phyloP scores from a whole-genome alignment of 1,140 invertebrate species.

The Drosophila kepulauana region DNA sequence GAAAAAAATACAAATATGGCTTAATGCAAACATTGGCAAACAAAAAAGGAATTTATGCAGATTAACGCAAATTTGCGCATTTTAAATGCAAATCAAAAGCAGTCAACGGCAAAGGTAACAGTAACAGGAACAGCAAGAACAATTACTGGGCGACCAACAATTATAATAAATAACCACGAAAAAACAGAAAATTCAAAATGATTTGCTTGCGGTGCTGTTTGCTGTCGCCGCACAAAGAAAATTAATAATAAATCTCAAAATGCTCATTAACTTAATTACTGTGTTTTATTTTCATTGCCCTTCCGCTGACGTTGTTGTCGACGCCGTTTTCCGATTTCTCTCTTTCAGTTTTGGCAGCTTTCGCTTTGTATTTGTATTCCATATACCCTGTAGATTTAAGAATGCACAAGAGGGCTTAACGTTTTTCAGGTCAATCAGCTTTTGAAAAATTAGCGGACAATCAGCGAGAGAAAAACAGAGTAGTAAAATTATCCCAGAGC shows the following conservation, averaged over 20 bases:
- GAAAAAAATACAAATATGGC: constrained; percentile 15
- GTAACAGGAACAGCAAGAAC: constrained; percentile 25
- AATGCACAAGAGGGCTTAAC: neutral
- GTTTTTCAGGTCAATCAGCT: neutral
- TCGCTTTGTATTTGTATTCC: constrained; percentile 26
- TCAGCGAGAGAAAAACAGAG: too few species aligned
- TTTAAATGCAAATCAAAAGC: constrained; percentile 74
- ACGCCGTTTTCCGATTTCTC: constrained; percentile 31
- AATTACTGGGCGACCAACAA: constrained; percentile 54
- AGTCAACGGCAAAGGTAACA: constrained; percentile 20
- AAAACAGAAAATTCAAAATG: constrained; percentile 54
- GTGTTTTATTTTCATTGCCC: constrained; percentile 84
- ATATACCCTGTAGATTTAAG: constrained; percentile 6
- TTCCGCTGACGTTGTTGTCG: constrained; percentile 57
- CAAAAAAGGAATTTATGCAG: constrained; percentile 43
- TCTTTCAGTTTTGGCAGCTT: constrained; percentile 37
- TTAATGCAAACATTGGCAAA: constrained; percentile 31
- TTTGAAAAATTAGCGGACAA: too few species aligned
- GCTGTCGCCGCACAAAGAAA: constrained; percentile 60
- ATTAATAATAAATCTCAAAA: constrained; percentile 85
- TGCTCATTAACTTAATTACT: constrained; percentile 85
- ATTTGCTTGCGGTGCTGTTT: constrained; percentile 42
- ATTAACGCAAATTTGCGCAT: constrained; percentile 69
- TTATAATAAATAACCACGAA: constrained; percentile 74
- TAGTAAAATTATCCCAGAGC: too few species aligned